Base-by-base conservation (phyloP, 1,140 invertebrate species). In the Pogonus chalceus region DNA sequence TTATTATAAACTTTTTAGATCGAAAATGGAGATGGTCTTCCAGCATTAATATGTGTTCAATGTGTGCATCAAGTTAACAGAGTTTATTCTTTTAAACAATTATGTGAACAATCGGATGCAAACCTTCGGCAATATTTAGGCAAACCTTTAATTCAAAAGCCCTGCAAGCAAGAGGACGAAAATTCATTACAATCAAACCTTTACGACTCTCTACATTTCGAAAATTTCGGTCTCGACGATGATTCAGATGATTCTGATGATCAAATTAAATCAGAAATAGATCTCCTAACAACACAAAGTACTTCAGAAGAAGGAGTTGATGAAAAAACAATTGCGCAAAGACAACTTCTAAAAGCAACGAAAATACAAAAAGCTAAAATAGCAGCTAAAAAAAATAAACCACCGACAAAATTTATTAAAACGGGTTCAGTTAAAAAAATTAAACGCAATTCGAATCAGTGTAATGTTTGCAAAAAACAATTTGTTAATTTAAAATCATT, bases 401-500 rank as follows among this genome's bases (percentile, higher is more conserved):
- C 48, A 20, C 48, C 39, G 31, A n/a, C 16, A 49, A 54, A 49
- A 54, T 23, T 54, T 35, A 14, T 60, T 57, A 52, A 37, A 62
- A 58, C 47, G 24, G 18, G 59, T 35, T 49, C 56, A 4, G 48
- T 43, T n/a, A 64, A 64, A 56, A 65, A 65, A 60, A 39, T 60
- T 23, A 66, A 63, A 54, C 57, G 60, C 7, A 60, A 58, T 23
- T 52, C 57, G 2, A 64, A 64, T 53, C 60, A 66, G 31, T 99
- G 96, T 77, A 91, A 93, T 66, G 98, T 91, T 70, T 99, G 96
- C 73, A 88, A 90, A 65, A 80, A 96, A 35, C 89, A 96, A 65
- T 99, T 99, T 71, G 96, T 95, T 52, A 98, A 98, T 74, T 90
- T 92, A 16, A 98, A 99, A 75, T 98, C 98, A 70, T 79, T 99